phyloP scores from a whole-genome alignment of 53 echinoderm and acorn worm genomes.

The Stichopus horrens region DNA sequence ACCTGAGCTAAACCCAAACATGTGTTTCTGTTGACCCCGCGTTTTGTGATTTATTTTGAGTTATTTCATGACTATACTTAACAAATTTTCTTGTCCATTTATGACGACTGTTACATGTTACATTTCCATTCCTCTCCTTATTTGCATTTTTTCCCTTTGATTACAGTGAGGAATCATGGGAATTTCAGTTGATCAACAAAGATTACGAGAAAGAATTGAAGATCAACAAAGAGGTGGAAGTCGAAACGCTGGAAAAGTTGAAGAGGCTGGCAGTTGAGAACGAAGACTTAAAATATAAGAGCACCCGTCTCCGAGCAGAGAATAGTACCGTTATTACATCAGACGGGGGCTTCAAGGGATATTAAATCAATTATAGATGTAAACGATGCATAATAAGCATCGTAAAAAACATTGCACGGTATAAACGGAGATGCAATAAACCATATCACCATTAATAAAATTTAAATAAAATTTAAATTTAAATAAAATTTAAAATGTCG shows the following conservation, averaged over 20 bases:
- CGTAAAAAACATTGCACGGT: too few species aligned
- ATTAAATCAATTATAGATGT: too few species aligned
- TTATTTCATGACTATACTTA: too few species aligned
- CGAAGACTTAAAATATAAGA: conserved; percentile 6
- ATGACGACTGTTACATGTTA: background rate
- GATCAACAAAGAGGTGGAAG: conserved; percentile 25
- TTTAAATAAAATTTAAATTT: too few species aligned
- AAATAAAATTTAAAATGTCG: too few species aligned
- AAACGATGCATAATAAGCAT: too few species aligned
- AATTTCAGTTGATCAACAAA: background rate
- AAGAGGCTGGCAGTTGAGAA: conserved; percentile 3
- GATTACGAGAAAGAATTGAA: background rate
- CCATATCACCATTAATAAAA: too few species aligned
- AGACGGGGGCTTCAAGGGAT: too few species aligned
- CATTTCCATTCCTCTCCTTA: background rate
- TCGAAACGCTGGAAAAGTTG: background rate
- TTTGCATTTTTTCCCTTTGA: background rate
- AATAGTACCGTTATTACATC: background rate
- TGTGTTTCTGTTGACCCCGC: too few species aligned
- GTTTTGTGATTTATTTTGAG: too few species aligned
- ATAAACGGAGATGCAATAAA: too few species aligned
- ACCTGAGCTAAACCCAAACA: too few species aligned
- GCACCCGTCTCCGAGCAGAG: background rate
- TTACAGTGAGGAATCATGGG: conserved; percentile 6
- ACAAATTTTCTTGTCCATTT: background rate